Percentiles rank a stretch among this genome's conserved stretches.
Conservation (phyloP, 2,113 vertebrate species). For the Serinus canaria region DNA sequence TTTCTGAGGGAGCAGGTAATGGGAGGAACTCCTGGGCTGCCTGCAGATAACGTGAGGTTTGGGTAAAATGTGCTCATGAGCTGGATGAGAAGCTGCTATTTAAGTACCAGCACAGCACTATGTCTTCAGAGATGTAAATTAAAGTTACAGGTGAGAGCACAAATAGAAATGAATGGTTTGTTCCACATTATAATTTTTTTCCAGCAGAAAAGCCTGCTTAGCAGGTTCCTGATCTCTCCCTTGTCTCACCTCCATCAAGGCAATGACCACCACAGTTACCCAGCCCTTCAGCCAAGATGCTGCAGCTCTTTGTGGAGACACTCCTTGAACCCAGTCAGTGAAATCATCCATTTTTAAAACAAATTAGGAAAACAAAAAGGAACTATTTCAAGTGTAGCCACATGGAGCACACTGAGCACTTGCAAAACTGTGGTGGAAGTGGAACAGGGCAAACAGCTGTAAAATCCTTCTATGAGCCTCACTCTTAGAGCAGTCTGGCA, state of each 20-base stretch:
- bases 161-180: not conserved
- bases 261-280: not conserved
- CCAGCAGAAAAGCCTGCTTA: conserved; percentile 1
- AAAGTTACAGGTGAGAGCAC: conserved; percentile 2
- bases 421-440: not conserved
- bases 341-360: not conserved
- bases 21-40: not conserved
- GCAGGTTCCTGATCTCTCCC: not conserved
- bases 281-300: not conserved
- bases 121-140: not conserved
- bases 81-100: not conserved
- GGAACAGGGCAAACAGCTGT: not conserved
- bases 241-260: not conserved
- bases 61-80: not conserved
- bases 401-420: not conserved
- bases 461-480: not conserved
- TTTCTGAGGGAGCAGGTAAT: not conserved
- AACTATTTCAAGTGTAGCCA: not conserved
- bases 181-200: not conserved
- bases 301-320: not conserved
- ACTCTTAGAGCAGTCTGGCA: not conserved
- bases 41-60: not conserved
- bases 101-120: not conserved
- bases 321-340: not conserved
- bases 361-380: not conserved